Conservation (phyloP, 2,797 vertebrate genomes). For the Phataginus tricuspis region DNA sequence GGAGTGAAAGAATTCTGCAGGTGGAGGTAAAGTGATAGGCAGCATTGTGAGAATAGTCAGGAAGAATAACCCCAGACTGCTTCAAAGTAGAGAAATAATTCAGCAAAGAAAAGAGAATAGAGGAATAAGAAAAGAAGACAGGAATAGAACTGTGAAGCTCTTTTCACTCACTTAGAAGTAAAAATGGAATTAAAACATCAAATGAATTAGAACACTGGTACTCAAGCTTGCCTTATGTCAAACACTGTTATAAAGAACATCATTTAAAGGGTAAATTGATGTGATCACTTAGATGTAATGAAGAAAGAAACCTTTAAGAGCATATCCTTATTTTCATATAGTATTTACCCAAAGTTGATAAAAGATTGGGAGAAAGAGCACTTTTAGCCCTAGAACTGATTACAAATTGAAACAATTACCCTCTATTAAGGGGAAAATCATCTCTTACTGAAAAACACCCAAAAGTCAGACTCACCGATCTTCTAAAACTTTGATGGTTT, state of each 20-base stretch:
- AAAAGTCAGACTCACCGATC: slow-evolving; percentile 89
- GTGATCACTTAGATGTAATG: neutral
- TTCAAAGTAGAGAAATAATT: neutral
- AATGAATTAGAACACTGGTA: slow-evolving; percentile 14
- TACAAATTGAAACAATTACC: slow-evolving; percentile 42
- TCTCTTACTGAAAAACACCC: neutral
- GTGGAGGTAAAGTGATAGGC: neutral
- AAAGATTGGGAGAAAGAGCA: neutral
- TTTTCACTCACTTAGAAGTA: neutral
- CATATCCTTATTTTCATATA: slow-evolving; percentile 7
- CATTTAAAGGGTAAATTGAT: slow-evolving; percentile 38
- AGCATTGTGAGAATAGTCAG: slow-evolving; percentile 25
- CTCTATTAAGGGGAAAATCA: neutral
- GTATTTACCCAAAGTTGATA: neutral
- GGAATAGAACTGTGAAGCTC: neutral
- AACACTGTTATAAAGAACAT: slow-evolving; percentile 18
- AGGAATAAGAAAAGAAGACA: neutral
- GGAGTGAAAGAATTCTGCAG: neutral
- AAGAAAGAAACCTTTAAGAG: slow-evolving; percentile 31
- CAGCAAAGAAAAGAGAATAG: neutral
- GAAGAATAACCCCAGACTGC: slow-evolving; percentile 13
- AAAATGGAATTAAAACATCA: slow-evolving; percentile 34
- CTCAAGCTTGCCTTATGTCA: neutral
- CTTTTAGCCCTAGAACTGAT: slow-evolving; percentile 10
- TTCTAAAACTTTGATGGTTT: slow-evolving; percentile 92